These are phyloP conservation scores for Sicus ferrugineus DNA, from an alignment of 2,888 invertebrate species.

Conservation along the genomic window DNA sequence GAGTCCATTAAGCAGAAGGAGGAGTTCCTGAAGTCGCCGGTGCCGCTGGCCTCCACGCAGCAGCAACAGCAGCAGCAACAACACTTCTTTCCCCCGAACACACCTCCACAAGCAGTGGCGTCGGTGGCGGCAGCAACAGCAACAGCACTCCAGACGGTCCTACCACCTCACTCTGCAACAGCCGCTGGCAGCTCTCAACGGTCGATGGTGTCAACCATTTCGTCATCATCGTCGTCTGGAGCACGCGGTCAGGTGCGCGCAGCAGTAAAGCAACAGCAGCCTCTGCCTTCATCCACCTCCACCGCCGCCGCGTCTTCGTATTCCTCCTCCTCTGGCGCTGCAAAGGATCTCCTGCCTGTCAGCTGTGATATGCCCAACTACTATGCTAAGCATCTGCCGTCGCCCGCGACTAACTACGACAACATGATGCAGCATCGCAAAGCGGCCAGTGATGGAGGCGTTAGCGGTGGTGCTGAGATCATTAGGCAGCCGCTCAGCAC, in stretches of 20 bases:
- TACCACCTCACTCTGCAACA: background rate
- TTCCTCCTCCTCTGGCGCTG: conserved; percentile 40
- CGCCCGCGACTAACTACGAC: conserved; percentile 33
- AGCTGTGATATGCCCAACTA: conserved; percentile 59
- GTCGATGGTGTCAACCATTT: conserved; percentile 44
- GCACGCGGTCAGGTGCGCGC: conserved; percentile 39
- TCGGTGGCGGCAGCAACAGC: too few relatives aligned
- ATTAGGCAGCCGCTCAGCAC: conserved; percentile 12
- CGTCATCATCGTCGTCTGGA: conserved; percentile 29
- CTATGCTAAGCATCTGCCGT: conserved; percentile 47
- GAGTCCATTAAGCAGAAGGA: conserved; percentile 90
- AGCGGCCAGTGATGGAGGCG: conserved; percentile 39
- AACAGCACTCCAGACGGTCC: background rate
- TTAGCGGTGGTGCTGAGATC: conserved; percentile 39
- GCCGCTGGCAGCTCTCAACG: conserved; percentile 42
- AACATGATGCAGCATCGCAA: conserved; percentile 38
- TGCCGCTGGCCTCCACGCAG: conserved; percentile 48
- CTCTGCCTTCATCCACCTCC: conserved; percentile 40
- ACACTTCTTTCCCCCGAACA: conserved; percentile 45
- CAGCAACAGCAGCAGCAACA: conserved; percentile 42
- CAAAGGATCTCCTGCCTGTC: conserved; percentile 48
- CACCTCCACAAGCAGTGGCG: too few relatives aligned
- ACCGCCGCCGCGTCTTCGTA: conserved; percentile 38
- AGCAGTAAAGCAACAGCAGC: conserved; percentile 47
- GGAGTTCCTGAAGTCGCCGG: conserved; percentile 81